phyloP scores from a whole-genome alignment of 2,888 invertebrate species.

The Bursaphelenchus okinawaensis region DNA sequence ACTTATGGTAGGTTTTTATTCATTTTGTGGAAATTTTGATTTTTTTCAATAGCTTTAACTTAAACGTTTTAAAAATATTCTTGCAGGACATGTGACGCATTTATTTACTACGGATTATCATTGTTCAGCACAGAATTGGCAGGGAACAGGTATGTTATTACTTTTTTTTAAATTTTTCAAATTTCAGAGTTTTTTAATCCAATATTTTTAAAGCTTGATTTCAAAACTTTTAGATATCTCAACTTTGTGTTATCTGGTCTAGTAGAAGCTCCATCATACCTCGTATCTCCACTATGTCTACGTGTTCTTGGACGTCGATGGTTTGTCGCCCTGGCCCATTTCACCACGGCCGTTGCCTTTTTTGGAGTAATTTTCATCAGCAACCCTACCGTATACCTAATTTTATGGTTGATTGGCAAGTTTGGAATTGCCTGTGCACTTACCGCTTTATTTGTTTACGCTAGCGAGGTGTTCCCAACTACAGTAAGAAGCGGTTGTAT shows the following conservation, averaged over 20 bases:
- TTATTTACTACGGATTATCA: background rate
- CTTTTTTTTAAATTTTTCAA: background rate
- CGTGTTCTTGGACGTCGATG: conserved; percentile 16
- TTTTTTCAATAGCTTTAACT: too few species aligned
- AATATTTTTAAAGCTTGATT: background rate
- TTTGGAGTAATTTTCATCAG: background rate
- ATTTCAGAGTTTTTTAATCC: background rate
- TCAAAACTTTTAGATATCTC: conserved; percentile 31
- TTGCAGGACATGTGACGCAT: background rate
- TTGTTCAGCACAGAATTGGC: background rate
- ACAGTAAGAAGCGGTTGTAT: conserved; percentile 12
- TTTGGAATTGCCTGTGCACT: conserved; percentile 42
- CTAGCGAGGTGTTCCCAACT: conserved; percentile 41
- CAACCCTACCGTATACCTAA: conserved; percentile 10
- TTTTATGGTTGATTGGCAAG: conserved; percentile 44
- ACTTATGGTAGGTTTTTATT: too few species aligned
- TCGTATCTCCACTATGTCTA: conserved; percentile 2
- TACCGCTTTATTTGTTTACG: conserved; percentile 45
- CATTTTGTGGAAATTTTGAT: too few species aligned
- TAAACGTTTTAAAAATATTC: too few species aligned
- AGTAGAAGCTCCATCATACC: conserved; percentile 39
- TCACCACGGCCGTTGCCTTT: conserved; percentile 23
- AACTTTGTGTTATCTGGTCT: conserved; percentile 42
- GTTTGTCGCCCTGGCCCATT: conserved; percentile 19
- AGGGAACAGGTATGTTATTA: background rate